Evolutionary conservation across 2,888 invertebrate species (phyloP).

Genomic region (Ichneumoninae sp.): DNA sequence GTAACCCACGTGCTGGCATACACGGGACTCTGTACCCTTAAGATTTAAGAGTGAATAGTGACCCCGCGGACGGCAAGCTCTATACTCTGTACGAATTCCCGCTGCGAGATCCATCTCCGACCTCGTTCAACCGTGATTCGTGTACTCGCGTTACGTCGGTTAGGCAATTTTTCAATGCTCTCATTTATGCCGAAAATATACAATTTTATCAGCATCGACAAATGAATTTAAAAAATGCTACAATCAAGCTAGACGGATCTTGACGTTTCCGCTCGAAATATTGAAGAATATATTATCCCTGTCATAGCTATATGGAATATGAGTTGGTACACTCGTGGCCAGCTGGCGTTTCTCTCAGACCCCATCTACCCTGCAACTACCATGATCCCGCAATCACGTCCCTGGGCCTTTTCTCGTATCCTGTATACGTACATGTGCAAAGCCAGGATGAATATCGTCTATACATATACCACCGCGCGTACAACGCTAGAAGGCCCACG

Average conservation of each 20-base stretch:
- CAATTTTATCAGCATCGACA: background rate
- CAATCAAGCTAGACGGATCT: background rate
- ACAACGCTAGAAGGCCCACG: slow-evolving; percentile 18
- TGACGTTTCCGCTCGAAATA: slow-evolving; percentile 18
- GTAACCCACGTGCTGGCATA: slow-evolving; percentile 69
- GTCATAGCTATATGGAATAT: slow-evolving; percentile 27
- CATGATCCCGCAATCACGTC: slow-evolving; percentile 41
- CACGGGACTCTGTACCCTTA: slow-evolving; percentile 45
- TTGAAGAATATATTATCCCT: slow-evolving; percentile 14
- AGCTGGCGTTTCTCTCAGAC: slow-evolving; percentile 66
- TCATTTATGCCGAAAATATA: slow-evolving; percentile 25
- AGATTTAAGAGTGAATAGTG: slow-evolving; percentile 36
- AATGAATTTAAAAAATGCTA: background rate
- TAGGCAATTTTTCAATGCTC: slow-evolving; percentile 52
- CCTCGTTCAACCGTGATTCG: slow-evolving; percentile 60
- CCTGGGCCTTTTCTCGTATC: slow-evolving; percentile 37
- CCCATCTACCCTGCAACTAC: slow-evolving; percentile 48
- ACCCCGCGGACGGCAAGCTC: slow-evolving; percentile 4
- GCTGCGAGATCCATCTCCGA: slow-evolving; percentile 65
- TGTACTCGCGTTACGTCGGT: slow-evolving; percentile 51
- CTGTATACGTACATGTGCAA: slow-evolving; percentile 12
- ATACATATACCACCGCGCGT: no score
- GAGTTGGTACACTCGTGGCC: slow-evolving; percentile 61
- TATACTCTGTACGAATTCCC: slow-evolving; percentile 37
- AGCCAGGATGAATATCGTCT: background rate